phyloP scores from a whole-genome alignment of 64 coral and sea anemone genomes.

The Montipora capricornis region DNA sequence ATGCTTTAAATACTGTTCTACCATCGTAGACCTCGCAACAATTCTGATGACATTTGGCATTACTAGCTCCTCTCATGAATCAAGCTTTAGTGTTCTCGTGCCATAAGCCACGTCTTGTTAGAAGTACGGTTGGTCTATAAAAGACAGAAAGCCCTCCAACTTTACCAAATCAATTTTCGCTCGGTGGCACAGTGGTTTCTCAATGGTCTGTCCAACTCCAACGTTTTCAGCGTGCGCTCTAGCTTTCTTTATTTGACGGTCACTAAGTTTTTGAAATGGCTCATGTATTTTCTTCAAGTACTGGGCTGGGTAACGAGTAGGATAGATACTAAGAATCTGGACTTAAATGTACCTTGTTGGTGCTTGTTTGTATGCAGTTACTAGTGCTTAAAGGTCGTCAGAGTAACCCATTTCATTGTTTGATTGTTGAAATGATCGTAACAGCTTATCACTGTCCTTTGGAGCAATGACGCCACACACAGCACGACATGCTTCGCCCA shows the following conservation, averaged over 20 bases:
- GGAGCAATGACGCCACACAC: no score
- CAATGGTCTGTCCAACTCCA: not conserved
- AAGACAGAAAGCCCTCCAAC: constrained; percentile 26
- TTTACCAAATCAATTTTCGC: constrained; percentile 35
- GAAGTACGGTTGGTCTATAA: not conserved
- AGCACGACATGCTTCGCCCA: no score
- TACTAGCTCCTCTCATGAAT: constrained; percentile 15
- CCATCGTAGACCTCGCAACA: constrained; percentile 60
- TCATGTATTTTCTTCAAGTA: constrained; percentile 29
- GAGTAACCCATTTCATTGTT: no score
- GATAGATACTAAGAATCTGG: no score
- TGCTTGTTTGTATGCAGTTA: no score
- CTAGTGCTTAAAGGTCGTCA: no score
- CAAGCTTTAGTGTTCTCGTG: constrained; percentile 35
- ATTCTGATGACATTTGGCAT: not conserved
- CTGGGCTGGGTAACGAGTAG: not conserved
- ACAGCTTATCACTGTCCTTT: no score
- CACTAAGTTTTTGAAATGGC: constrained; percentile 52
- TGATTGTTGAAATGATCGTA: no score
- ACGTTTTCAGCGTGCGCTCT: constrained; percentile 31
- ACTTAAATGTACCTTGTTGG: no score
- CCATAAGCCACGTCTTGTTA: constrained; percentile 56
- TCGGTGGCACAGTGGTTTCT: constrained; percentile 9
- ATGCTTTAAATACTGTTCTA: constrained; percentile 16
- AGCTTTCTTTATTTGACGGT: constrained; percentile 42